A percentile compares a stretch with the other conserved stretches of the same genome.
Conservation (phyloP, 2,888 invertebrate species). For the Volucella bombylans region DNA sequence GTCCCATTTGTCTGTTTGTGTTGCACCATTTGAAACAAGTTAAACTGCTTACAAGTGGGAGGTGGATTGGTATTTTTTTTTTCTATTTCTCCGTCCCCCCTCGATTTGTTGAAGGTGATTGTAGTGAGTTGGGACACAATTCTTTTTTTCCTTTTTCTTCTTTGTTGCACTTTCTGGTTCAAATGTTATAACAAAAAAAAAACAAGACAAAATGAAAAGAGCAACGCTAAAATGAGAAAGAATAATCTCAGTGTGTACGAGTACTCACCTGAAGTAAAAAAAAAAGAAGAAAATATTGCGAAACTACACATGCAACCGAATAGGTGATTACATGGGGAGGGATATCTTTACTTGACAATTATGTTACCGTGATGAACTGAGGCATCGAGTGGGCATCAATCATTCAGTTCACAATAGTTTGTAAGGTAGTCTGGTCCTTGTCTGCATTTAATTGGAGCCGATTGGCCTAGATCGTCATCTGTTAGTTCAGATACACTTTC, state of each 20-base stretch:
- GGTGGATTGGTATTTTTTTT: slow-evolving; percentile 6
- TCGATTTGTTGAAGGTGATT: slow-evolving; percentile 7
- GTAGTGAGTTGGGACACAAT: slow-evolving; percentile 7
- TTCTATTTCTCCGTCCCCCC: not conserved
- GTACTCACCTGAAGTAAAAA: not conserved
- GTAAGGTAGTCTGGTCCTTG: too few relatives aligned
- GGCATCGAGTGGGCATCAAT: not conserved
- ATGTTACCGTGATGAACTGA: not conserved
- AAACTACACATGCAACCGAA: slow-evolving; percentile 23
- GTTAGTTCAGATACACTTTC: too few relatives aligned
- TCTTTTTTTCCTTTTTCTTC: not conserved
- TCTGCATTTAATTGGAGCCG: too few relatives aligned
- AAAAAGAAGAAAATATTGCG: not conserved
- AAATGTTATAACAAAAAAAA: not conserved
- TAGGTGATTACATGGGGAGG: not conserved
- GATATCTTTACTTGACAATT: slow-evolving; percentile 34
- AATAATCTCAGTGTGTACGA: not conserved
- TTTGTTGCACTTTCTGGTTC: slow-evolving; percentile 12
- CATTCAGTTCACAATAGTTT: too few relatives aligned
- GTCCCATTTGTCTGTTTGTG: not conserved
- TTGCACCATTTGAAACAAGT: slow-evolving; percentile 23
- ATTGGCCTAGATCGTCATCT: too few relatives aligned
- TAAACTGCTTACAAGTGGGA: slow-evolving; percentile 26
- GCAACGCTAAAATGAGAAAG: not conserved
- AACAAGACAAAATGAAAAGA: not conserved